Evolutionary conservation across 2,888 invertebrate species (phyloP), one percentile per base, ranked within the genome.

Genomic region (Acrobasis repandana): DNA sequence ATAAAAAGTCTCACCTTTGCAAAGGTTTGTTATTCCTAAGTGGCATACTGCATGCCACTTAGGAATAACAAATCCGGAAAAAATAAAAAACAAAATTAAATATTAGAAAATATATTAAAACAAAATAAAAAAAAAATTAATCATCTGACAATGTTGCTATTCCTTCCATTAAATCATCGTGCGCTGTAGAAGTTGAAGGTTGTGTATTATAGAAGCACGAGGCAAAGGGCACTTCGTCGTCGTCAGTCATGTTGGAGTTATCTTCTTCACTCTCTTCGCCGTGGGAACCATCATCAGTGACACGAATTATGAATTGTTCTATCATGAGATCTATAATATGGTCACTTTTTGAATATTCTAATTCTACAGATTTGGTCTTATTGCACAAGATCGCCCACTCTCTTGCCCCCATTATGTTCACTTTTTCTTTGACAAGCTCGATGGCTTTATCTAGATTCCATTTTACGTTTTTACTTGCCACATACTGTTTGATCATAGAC

Each of bases 401-500:
- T 16, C 14, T 4, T 3, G 10, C 54, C 10, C 48, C 56, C 59
- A 62, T 65, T 54, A 36, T 9, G 4, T 34, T 9, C 9, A 52
- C 34, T 34, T 52, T 65, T 59, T 61, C 63, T n/a, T n/a, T n/a
- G 1, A 61, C 49, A 8, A 63, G 52, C n/a, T 59, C 46, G 10
- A 58, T 59, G 38, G n/a, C 48, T 10, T 56, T 46, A 18, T 38
- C 11, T 2, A 58, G 9, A 57, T 56, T 61, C 62, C 63, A 61
- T 6, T 33, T 60, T 0, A 61, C 56, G 48, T 64, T 64, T 60
- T 63, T 62, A 4, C 61, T 63, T 43, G 34, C 62, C 9, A 66
- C 62, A 48, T 67, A 57, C 56, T 56, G 52, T 50, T 67, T 67
- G 9, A 70, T 67, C 16, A 33, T 52, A 18, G 62, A 36, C 67